Conservation (phyloP, 2,888 invertebrate species). For the Drosophila suboccidentalis region DNA sequence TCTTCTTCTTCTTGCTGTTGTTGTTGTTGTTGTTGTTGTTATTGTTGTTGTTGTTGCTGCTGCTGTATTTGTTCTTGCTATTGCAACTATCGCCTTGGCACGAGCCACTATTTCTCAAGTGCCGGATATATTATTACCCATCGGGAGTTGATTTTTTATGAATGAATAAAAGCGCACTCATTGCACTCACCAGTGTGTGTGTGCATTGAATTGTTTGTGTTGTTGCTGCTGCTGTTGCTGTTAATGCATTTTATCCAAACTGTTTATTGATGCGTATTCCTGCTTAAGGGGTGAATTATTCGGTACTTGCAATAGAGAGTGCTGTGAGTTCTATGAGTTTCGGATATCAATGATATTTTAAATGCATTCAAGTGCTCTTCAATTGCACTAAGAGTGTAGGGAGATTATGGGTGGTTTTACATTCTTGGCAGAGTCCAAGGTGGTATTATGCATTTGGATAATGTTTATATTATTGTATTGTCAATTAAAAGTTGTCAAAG, state of each 20-base stretch:
- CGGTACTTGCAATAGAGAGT: slow-evolving; percentile 30
- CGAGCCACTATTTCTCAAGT: slow-evolving; percentile 57
- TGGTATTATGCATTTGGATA: not conserved
- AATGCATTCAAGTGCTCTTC: slow-evolving; percentile 53
- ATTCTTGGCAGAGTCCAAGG: not conserved
- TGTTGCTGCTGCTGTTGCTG: slow-evolving; percentile 30
- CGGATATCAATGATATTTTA: slow-evolving; percentile 66
- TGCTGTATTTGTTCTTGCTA: slow-evolving; percentile 8
- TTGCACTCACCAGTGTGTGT: slow-evolving; percentile 40
- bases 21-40: not conserved
- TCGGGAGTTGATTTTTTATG: slow-evolving; percentile 65
- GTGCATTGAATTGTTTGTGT: slow-evolving; percentile 22
- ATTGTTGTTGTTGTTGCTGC: slow-evolving; percentile 3
- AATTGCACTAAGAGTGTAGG: slow-evolving; percentile 3
- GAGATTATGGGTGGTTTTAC: not conserved
- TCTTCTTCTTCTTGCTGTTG: not conserved
- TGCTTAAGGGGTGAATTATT: slow-evolving; percentile 27
- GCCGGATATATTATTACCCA: slow-evolving; percentile 63
- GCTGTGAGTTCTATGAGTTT: slow-evolving; percentile 48
- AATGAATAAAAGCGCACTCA: slow-evolving; percentile 49
- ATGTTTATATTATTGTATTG: not conserved
- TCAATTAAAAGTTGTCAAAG: not conserved
- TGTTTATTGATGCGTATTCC: slow-evolving; percentile 55
- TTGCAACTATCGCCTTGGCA: slow-evolving; percentile 46
- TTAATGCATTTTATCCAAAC: slow-evolving; percentile 51